Conservation (phyloP, 2,888 invertebrate species). For the Microdon myrmicae region DNA sequence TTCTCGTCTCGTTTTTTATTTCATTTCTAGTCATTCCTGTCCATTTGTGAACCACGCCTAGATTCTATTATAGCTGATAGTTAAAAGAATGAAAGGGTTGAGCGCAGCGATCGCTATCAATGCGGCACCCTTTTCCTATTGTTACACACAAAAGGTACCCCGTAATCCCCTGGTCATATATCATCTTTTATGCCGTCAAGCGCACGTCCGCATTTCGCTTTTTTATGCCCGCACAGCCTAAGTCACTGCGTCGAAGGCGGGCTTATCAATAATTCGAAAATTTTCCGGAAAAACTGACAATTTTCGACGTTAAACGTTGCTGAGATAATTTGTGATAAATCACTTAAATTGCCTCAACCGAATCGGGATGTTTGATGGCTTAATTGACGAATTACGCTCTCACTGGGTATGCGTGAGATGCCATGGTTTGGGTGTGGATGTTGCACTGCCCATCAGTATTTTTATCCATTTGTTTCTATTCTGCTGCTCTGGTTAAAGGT, state of each 20-base stretch:
- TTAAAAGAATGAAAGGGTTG: slow-evolving; percentile 46
- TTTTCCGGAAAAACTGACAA: slow-evolving; percentile 8
- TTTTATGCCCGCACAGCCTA: slow-evolving; percentile 14
- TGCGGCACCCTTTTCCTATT: slow-evolving; percentile 36
- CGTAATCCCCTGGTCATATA: slow-evolving; percentile 33
- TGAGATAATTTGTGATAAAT: slow-evolving; percentile 29
- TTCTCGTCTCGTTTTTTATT: slow-evolving; percentile 6
- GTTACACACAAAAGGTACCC: slow-evolving; percentile 13
- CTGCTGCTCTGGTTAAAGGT: not conserved
- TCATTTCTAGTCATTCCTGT: slow-evolving; percentile 35
- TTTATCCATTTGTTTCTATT: not conserved
- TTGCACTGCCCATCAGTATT: not conserved
- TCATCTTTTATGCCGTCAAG: slow-evolving; percentile 42
- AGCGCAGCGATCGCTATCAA: slow-evolving; percentile 14
- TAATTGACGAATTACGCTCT: slow-evolving; percentile 6
- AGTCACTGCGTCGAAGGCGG: slow-evolving; percentile 4
- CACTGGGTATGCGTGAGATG: not conserved
- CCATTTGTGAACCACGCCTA: slow-evolving; percentile 49
- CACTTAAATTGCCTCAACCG: slow-evolving; percentile 28
- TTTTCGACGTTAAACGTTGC: slow-evolving; percentile 15
- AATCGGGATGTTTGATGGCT: slow-evolving; percentile 13
- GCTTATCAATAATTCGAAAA: slow-evolving; percentile 27
- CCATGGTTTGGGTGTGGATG: not conserved
- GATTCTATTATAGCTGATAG: slow-evolving; percentile 38
- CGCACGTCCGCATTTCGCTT: slow-evolving; percentile 29